Base-by-base conservation (phyloP, 1,140 invertebrate genomes). In the Acromyrmex charruanus region DNA sequence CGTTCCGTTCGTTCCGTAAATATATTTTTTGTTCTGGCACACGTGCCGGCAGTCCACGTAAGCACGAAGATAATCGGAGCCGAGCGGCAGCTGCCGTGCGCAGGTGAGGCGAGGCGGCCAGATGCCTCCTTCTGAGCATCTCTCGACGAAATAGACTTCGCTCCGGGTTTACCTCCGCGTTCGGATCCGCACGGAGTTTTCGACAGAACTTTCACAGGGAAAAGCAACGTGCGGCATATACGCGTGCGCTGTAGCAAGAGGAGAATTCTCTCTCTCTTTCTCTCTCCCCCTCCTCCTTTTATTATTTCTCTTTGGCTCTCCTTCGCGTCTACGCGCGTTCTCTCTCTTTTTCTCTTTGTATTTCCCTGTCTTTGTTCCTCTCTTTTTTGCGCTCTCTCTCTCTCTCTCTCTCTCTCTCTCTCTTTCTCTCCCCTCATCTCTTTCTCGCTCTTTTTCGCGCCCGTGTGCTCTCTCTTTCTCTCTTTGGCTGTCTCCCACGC, bases 51-150 rank as follows among this genome's bases (percentile, higher is more conserved):
- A 79, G 77, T 65, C 81, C 81, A 88, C 88, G 88, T 90, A 90
- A 90, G 89, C 89, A 86, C 25, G 77, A 86, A 90, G 89, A 88
- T 90, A 90, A 90, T 79, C 87, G 77, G 61, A 61, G 87, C 88
- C 88, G 88, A 88, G 75, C 85, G 68, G 89, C 88, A 90, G 89
- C 89, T 90, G 89, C 74, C 63, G 28, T 63, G 82, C 86, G 89
- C 89, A 90, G 89, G 89, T 90, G 89, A 90, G 87, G 65, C 39
- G 31, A 84, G 28, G 88, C 35, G 72, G 66, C 81, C 90, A 91
- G 90, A 90, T 91, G 90, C 81, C 86, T 71, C 77, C 80, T 88
- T 90, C 63, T 75, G 75, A 86, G 84, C 69, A 90, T 86, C 58
- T 77, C 86, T 88, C 69, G 31, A 31, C 44, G 75, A 84, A 77